phyloP scores from a whole-genome alignment of 2,113 vertebrate species.

The Semicossyphus pulcher region DNA sequence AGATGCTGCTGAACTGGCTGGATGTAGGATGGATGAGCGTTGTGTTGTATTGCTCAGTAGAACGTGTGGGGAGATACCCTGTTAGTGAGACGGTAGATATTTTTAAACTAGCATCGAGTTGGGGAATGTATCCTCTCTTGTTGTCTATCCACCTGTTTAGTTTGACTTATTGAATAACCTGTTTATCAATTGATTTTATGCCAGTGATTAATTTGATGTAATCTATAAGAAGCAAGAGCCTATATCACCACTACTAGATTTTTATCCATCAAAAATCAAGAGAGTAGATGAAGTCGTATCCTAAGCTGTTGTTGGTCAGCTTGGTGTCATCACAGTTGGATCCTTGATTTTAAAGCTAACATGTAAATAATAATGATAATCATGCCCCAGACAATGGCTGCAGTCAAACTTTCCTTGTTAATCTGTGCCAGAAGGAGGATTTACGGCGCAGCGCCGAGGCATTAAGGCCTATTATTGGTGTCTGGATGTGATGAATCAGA shows the following conservation, averaged over 20 bases:
- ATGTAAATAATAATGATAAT: slow-evolving; percentile 12
- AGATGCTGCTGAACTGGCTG: background rate
- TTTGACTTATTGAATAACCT: too few species aligned
- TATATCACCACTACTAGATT: too few species aligned
- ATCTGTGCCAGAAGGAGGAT: slow-evolving; percentile 52
- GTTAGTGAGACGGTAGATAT: background rate
- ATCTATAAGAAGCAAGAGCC: too few species aligned
- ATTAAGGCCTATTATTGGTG: slow-evolving; percentile 50
- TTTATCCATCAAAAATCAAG: too few species aligned
- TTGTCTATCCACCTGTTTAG: too few species aligned
- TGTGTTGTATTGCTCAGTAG: background rate
- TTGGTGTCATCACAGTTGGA: background rate
- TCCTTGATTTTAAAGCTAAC: background rate
- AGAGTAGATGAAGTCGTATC: too few species aligned
- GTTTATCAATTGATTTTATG: too few species aligned
- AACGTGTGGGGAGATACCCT: background rate
- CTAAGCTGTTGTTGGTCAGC: too few species aligned
- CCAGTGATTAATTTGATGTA: too few species aligned
- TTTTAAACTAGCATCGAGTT: too few species aligned
- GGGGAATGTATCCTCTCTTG: too few species aligned
- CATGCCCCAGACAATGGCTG: slow-evolving; percentile 7
- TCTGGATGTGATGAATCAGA: slow-evolving; percentile 64
- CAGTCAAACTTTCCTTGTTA: slow-evolving; percentile 47
- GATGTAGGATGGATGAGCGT: background rate
- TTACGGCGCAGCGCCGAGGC: slow-evolving; percentile 44